Conservation (phyloP, 2,113 vertebrate species). For the Atrichornis clamosus region DNA sequence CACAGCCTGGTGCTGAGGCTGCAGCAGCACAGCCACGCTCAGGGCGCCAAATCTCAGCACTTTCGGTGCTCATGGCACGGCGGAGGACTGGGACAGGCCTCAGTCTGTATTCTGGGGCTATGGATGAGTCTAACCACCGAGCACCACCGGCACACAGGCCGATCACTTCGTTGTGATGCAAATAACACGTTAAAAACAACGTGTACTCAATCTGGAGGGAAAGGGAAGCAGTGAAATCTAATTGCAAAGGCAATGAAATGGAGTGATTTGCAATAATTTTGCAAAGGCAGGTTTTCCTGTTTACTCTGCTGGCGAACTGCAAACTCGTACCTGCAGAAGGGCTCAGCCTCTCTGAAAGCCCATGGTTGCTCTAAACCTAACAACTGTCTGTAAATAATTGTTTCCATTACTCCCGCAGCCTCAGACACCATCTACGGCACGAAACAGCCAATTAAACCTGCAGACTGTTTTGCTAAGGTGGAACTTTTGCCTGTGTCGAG, state of each 20-base stretch:
- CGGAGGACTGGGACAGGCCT: not conserved
- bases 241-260: not conserved
- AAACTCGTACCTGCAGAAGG: not conserved
- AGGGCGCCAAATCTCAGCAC: not conserved
- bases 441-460: not conserved
- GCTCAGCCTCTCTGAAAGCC: not conserved
- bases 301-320: not conserved
- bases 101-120: accelerated
- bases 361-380: not conserved
- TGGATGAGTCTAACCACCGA: not conserved
- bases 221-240: not conserved
- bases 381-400: not conserved
- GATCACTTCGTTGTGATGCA: not conserved
- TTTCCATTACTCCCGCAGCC: not conserved
- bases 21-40: not conserved
- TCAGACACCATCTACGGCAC: not conserved
- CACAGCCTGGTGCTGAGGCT: not conserved
- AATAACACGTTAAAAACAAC: not conserved
- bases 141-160: not conserved
- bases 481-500: not conserved
- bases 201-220: accelerated
- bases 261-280: not conserved
- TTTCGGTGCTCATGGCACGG: accelerated
- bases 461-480: not conserved
- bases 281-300: not conserved